Evolutionary conservation across 2,113 vertebrate species (phyloP).

Genomic region (Recurvirostra avosetta): DNA sequence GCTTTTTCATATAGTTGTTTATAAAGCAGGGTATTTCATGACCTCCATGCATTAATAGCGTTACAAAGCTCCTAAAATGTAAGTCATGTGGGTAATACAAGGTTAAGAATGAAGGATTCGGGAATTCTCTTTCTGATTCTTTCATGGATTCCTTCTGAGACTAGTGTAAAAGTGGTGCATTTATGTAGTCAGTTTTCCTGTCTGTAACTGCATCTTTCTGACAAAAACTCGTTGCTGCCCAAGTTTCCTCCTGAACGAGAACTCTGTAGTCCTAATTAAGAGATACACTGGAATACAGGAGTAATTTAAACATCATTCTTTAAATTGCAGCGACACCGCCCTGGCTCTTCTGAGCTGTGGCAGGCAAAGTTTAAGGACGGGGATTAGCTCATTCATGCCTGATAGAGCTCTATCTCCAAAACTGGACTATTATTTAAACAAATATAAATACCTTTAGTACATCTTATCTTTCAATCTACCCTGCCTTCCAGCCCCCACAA

Average conservation of each 20-base stretch:
- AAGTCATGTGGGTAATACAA: not conserved
- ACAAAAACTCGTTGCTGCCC: not conserved
- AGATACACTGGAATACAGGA: not conserved
- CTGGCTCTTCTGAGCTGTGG: not conserved
- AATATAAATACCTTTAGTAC: constrained; percentile 41
- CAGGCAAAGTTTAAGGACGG: constrained; percentile 5
- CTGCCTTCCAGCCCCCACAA: constrained; percentile 20
- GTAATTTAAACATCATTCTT: not conserved
- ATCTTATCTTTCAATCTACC: constrained; percentile 35
- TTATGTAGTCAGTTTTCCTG: not conserved
- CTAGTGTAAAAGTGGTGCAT: not conserved
- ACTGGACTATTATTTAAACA: constrained; percentile 48
- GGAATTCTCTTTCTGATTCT: not conserved
- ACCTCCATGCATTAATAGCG: not conserved
- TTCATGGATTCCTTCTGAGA: not conserved
- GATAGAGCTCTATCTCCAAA: constrained; percentile 14
- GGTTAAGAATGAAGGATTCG: not conserved
- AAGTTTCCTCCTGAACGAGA: not conserved
- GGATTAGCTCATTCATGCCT: constrained; percentile 28
- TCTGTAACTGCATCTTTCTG: not conserved
- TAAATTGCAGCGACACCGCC: not conserved
- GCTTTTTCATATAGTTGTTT: not conserved
- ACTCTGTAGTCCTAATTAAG: not conserved
- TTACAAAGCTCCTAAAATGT: not conserved
- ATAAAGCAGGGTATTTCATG: not conserved